Conservation (phyloP, 2,888 invertebrate species). For the Eumerus sabulonum region DNA sequence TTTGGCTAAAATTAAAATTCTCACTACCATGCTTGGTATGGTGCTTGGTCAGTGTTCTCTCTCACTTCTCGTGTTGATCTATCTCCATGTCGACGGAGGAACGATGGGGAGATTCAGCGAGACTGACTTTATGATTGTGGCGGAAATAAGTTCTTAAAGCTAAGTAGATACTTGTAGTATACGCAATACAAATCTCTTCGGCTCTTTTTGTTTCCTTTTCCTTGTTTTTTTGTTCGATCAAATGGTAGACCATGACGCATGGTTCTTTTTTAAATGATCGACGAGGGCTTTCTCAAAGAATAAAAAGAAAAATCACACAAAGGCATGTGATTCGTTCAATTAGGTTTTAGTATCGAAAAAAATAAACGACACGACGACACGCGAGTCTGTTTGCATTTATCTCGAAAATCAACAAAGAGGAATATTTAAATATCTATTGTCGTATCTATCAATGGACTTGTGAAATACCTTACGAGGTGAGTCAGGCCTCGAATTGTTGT, state of each 20-base stretch:
- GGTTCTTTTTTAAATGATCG: slow-evolving; percentile 19
- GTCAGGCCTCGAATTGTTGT: no score
- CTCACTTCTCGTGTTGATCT: slow-evolving; percentile 3
- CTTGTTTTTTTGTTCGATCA: no score
- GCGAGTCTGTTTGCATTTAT: no score
- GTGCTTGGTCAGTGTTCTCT: not conserved
- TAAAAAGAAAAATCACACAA: no score
- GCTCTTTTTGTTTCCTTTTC: no score
- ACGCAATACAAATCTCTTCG: slow-evolving; percentile 11
- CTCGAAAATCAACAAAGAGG: not conserved
- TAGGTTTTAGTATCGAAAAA: no score
- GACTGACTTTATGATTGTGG: slow-evolving; percentile 5
- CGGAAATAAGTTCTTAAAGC: slow-evolving; percentile 36
- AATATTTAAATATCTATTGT: not conserved
- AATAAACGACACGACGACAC: no score
- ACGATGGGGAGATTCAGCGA: no score
- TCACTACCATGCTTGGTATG: slow-evolving; percentile 44
- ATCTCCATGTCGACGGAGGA: not conserved
- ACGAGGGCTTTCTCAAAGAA: slow-evolving; percentile 5
- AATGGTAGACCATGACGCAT: slow-evolving; percentile 23
- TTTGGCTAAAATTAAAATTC: slow-evolving; percentile 53
- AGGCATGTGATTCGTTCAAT: no score
- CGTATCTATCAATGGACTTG: no score
- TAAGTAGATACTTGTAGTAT: slow-evolving; percentile 8
- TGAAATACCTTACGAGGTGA: no score